These are phyloP conservation scores for Poecile atricapillus DNA, from an alignment of 2,113 vertebrate species.

Conservation along the genomic window DNA sequence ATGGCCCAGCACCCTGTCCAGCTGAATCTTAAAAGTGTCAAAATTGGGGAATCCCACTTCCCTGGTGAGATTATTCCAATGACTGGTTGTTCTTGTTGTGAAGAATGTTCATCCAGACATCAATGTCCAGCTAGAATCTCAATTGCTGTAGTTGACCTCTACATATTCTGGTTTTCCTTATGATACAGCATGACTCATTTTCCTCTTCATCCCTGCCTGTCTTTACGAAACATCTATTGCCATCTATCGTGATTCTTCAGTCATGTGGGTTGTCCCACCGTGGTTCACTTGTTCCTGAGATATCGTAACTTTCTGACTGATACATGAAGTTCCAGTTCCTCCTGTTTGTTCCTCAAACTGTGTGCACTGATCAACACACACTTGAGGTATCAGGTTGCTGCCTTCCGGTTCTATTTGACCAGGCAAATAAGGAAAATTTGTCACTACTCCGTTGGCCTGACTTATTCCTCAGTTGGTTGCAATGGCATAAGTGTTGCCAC, in stretches of 20 bases:
- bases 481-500: not conserved
- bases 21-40: not conserved
- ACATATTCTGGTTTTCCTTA: not conserved
- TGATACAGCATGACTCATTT: not conserved
- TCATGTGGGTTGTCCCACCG: not conserved
- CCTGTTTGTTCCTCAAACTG: not conserved
- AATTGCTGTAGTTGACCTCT: not conserved
- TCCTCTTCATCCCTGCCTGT: not conserved
- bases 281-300: not conserved
- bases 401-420: not conserved
- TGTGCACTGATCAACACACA: not conserved
- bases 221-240: not conserved
- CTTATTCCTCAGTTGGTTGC: not conserved
- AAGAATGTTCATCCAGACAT: not conserved
- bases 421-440: not conserved
- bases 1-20: not conserved
- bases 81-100: not conserved
- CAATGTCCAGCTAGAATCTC: not conserved
- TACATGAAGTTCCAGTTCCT: not conserved
- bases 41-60: not conserved
- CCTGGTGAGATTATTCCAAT: not conserved
- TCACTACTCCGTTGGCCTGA: not conserved
- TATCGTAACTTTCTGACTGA: not conserved
- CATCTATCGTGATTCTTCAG: not conserved
- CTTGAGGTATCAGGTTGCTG: not conserved